Percentiles rank a stretch among this genome's conserved stretches.
Conservation (phyloP, 2,888 invertebrate genomes). For the Cyclophora punctaria region DNA sequence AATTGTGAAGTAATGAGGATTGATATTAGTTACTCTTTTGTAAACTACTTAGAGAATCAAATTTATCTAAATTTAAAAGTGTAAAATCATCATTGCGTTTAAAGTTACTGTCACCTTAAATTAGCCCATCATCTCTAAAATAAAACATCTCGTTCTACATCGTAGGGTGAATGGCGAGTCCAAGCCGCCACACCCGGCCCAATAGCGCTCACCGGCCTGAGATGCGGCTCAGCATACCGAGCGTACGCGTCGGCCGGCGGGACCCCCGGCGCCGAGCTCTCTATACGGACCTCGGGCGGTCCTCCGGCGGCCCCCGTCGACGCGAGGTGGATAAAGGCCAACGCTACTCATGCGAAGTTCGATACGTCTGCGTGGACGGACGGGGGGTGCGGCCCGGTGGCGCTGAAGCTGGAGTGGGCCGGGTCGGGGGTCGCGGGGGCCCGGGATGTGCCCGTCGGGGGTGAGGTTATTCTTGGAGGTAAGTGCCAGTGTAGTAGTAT, state of each 20-base stretch:
- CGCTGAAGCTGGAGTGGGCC: conserved; percentile 83
- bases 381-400: conserved; percentile 88
- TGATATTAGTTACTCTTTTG: no score
- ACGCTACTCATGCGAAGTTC: conserved; percentile 86
- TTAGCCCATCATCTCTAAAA: no score
- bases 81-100: no score
- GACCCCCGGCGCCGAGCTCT: conserved; percentile 82
- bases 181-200: conserved; percentile 59
- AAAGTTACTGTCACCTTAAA: no score
- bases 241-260: conserved; percentile 88
- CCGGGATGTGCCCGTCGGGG: conserved; percentile 62
- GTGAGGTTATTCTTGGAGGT: conserved; percentile 66
- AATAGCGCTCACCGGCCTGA: conserved; percentile 80
- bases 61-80: no score
- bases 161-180: conserved; percentile 79
- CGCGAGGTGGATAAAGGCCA: conserved; percentile 84
- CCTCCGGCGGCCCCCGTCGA: conserved; percentile 78
- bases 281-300: conserved; percentile 87
- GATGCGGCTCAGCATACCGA: conserved; percentile 89
- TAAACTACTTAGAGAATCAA: no score
- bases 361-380: conserved; percentile 88
- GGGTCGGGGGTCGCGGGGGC: conserved; percentile 69
- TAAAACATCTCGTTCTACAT: conserved; percentile 26
- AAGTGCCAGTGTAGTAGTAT: conserved; percentile 12
- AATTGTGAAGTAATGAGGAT: no score